Evolutionary conservation across 2,888 invertebrate species (phyloP), one percentile per base, ranked within the genome.

Genomic region (Tetragonisca angustula): DNA sequence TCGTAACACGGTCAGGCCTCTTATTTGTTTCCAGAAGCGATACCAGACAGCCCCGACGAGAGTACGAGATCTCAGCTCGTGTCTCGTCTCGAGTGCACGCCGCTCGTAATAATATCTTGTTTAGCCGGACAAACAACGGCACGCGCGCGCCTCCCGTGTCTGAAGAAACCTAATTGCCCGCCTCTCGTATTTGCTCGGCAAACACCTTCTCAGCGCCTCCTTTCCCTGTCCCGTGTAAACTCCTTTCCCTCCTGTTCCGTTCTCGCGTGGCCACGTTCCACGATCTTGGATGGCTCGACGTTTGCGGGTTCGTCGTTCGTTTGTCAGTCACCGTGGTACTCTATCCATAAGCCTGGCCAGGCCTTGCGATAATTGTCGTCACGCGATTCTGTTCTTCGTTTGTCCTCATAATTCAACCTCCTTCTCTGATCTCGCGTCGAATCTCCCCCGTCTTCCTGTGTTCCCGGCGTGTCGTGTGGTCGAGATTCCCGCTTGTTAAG

Each of bases 121-220:
- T 94, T 93, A 93, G 91, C 87, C 91, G 91, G 91, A 91, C 94
- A 93, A 94, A 94, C 92, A 93, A 90, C 89, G 93, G 91, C 93
- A 93, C 93, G 93, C 92, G 93, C 86, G 93, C 84, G 65, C 84
- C 64, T 62, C 81, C 81, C 79, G 82, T 82, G 85, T 81, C 84
- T 81, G 81, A 85, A 80, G 85, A 87, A 83, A 85, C 86, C 87
- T 91, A 91, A 91, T 91, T 91, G 89, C 88, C 82, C 69, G 75
- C 67, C 83, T 87, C 75, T 87, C 75, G 85, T 91, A 90, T 92
- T 92, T 91, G 82, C 89, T 88, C 81, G 75, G 87, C 84, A 90
- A 91, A 91, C 87, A 89, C 80, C 84, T 86, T 79, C 82, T 43
- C 9, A 36, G 64, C 69, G 59, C 54, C 73, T 43, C 43, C 1